Percentiles rank a stretch among this genome's conserved stretches.
These are phyloP conservation scores for Melospiza georgiana DNA, from an alignment of 2,113 vertebrate species.

Conservation along the genomic window DNA sequence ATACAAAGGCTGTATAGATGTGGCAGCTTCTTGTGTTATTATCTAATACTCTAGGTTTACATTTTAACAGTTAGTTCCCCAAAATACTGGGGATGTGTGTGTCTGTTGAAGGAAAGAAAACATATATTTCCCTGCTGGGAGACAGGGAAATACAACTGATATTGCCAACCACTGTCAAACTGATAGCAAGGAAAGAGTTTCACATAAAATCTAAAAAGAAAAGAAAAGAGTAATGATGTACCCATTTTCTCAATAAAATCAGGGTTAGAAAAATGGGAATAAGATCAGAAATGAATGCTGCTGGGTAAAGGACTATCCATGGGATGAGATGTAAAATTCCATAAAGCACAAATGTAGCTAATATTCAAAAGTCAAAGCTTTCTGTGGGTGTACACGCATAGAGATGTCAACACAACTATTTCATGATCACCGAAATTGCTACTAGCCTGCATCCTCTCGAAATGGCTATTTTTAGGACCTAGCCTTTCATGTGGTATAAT, in stretches of 20 bases:
- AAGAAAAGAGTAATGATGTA: neutral
- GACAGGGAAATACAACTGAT: neutral
- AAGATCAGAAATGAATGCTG: neutral
- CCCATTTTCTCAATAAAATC: neutral
- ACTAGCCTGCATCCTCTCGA: conserved; percentile 74
- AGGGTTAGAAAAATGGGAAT: neutral
- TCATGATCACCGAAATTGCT: conserved; percentile 75
- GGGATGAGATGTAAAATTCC: conserved; percentile 26
- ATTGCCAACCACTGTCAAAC: neutral
- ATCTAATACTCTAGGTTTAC: neutral
- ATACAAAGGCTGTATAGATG: neutral
- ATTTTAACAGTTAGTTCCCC: neutral
- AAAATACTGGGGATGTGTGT: neutral
- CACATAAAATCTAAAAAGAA: neutral
- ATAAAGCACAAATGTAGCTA: conserved; percentile 19
- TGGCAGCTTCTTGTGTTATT: neutral
- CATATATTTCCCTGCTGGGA: neutral
- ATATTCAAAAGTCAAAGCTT: conserved; percentile 37
- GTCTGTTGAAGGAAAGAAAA: neutral
- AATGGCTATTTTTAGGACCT: conserved; percentile 81
- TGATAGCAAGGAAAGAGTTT: neutral
- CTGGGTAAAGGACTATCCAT: neutral
- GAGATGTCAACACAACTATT: conserved; percentile 69
- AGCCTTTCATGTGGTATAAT: conserved; percentile 81
- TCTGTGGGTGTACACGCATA: conserved; percentile 44